These are phyloP conservation scores for Serinus canaria DNA, from an alignment of 2,113 vertebrate species.

Conservation along the genomic window DNA sequence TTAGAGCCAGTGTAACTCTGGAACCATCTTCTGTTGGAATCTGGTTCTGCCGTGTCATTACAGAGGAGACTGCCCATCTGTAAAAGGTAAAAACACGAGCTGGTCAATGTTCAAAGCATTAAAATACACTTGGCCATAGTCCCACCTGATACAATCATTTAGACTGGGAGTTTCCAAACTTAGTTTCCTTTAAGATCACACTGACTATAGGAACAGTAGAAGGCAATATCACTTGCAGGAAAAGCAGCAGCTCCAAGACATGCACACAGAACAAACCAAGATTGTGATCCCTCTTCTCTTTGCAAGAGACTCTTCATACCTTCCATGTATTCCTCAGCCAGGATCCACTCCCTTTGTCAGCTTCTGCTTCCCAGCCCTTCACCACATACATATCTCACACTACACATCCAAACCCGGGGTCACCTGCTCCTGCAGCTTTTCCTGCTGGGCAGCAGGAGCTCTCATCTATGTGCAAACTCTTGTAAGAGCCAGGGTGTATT, in stretches of 20 bases:
- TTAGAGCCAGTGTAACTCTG: conserved; percentile 92
- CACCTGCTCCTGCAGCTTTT: background rate
- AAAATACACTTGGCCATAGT: background rate
- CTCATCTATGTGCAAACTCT: background rate
- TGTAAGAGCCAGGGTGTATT: background rate
- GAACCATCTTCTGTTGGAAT: conserved; percentile 97
- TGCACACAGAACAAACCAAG: background rate
- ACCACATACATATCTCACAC: accelerated
- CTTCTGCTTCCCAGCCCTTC: background rate
- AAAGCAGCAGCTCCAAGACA: background rate
- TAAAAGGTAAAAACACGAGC: background rate
- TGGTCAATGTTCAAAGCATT: background rate
- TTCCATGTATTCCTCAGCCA: background rate
- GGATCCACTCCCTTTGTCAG: background rate
- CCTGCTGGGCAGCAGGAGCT: background rate
- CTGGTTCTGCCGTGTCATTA: conserved; percentile 99
- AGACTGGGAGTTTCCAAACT: background rate
- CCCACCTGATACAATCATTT: background rate
- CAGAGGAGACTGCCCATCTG: conserved; percentile 97
- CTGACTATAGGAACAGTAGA: background rate
- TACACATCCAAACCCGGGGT: background rate
- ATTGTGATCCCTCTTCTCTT: background rate
- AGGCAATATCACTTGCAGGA: background rate
- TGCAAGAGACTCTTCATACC: background rate
- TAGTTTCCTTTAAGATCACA: background rate